phyloP scores from a whole-genome alignment of 23 tunicate species.

The Ascidia mentula region DNA sequence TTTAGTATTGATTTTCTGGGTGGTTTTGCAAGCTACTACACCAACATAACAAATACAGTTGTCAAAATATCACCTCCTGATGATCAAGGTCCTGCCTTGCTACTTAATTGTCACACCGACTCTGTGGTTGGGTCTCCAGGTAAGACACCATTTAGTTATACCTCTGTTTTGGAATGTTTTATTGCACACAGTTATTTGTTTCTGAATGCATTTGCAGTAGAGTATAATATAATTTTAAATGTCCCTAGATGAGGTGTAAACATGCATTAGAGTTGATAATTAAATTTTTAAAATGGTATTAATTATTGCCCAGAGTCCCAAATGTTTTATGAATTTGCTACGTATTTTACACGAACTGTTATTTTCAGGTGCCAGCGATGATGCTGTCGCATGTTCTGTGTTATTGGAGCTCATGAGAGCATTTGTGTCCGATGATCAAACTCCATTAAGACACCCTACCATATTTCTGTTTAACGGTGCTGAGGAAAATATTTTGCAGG shows the following conservation, averaged over 20 bases:
- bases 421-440: slow-evolving; percentile 26
- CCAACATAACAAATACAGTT: slow-evolving; percentile 82
- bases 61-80: slow-evolving; percentile 56
- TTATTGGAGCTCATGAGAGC: slow-evolving; percentile 81
- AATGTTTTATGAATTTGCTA: no score
- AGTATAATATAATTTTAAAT: neutral
- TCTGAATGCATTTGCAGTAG: neutral
- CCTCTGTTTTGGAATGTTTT: no score
- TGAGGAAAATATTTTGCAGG: slow-evolving; percentile 89
- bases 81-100: slow-evolving; percentile 34
- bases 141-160: neutral
- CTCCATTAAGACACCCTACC: slow-evolving; percentile 48
- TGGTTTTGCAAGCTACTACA: slow-evolving; percentile 68
- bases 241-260: neutral
- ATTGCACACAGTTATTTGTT: neutral
- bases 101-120: slow-evolving; percentile 92
- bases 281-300: neutral
- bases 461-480: slow-evolving; percentile 91
- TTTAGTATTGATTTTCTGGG: slow-evolving; percentile 54
- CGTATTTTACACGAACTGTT: no score
- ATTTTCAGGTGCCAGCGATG: slow-evolving; percentile 89
- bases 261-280: neutral
- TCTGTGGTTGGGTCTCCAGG: slow-evolving; percentile 75
- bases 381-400: slow-evolving; percentile 87
- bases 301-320: no score